A percentile compares a stretch with the other conserved stretches of the same genome.
These are phyloP conservation scores for Synanthedon tipuliformis DNA, from an alignment of 2,888 invertebrate species.

Conservation along the genomic window DNA sequence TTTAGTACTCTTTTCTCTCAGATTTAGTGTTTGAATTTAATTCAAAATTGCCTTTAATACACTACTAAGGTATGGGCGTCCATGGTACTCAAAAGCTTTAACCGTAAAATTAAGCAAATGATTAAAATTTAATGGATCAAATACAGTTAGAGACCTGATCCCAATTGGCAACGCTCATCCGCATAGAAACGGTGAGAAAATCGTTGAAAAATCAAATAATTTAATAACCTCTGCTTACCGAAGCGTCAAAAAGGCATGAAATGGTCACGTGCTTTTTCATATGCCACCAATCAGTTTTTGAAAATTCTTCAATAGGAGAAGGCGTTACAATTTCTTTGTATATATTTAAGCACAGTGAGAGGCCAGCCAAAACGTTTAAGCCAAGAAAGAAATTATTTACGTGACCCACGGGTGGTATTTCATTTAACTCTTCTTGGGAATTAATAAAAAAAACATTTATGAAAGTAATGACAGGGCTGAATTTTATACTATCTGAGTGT, in stretches of 20 bases:
- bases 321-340: not conserved
- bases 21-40: no score
- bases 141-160: no score
- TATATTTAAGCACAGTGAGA: not conserved
- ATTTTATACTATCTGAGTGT: no score
- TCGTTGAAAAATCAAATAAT: not conserved
- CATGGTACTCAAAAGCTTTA: no score
- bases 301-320: not conserved
- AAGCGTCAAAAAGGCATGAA: constrained; percentile 1
- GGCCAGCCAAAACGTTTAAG: not conserved
- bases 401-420: not conserved
- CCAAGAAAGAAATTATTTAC: not conserved
- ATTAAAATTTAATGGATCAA: no score
- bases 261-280: constrained; percentile 2
- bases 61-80: no score
- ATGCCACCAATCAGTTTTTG: not conserved
- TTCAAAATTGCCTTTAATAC: no score
- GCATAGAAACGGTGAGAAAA: not conserved
- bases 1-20: no score
- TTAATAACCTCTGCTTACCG: not conserved
- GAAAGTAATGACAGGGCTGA: no score
- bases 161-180: no score
- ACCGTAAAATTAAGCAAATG: no score
- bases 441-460: no score
- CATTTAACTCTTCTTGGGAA: not conserved